Evolutionary conservation across 2,113 vertebrate species (phyloP), one percentile per base, ranked within the genome.

Genomic region (Piprites chloris): DNA sequence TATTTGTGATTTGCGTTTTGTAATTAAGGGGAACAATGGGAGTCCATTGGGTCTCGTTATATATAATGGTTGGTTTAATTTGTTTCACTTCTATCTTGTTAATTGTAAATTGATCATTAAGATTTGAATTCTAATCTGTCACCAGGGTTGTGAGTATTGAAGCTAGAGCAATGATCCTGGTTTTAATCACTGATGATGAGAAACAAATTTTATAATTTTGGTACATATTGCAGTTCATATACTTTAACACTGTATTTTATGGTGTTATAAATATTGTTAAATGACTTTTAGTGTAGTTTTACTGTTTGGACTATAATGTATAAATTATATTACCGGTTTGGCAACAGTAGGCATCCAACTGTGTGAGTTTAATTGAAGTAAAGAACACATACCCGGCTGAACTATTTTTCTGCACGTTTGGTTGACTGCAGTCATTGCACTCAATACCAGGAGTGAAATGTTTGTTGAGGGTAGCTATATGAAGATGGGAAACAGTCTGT

Each of bases 21-120:
- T 98, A 98, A 98, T 98, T 98, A 98, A 98, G 98, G 97, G 97
- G 97, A 98, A 98, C 98, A 98, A 98, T 98, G 97, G 97, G 95
- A 97, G 97, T 97, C 98, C 98, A 82, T 82, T 97, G 98, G 98
- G 98, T 97, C 97, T 98, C 97, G 14, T 98, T 98, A 98, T 97
- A 97, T 98, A 98, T 98, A 98, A 98, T 98, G 98, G 98, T 98
- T 98, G 97, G 98, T 98, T 98, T 98, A 98, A 98, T 98, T 98
- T 98, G 98, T 98, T 98, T 98, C 98, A 98, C 97, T 98, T 98
- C 98, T 98, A 98, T 98, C 98, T 98, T 98, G 98, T 98, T 98
- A 98, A 98, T 98, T 98, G 98, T 98, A 98, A 98, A 98, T 98
- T 98, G 98, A 98, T 98, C 98, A 98, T 98, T 98, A 98, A 98